Base-by-base conservation (phyloP, 2,888 invertebrate species). In the Ischnura elegans region DNA sequence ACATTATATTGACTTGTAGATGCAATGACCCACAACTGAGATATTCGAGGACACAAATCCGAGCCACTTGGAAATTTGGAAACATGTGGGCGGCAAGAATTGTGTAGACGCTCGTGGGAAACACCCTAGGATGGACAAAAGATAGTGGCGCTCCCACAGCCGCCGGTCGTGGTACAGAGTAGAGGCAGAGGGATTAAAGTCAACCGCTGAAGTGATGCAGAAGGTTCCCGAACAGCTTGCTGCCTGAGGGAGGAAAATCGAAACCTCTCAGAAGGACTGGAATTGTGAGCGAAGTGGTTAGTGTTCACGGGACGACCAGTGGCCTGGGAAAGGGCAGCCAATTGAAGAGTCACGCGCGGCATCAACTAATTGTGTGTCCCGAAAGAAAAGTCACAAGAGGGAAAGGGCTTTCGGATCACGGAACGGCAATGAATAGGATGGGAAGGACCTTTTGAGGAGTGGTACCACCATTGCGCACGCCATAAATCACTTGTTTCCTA, bases 291-390 rank as follows among this genome's bases (percentile, higher is more conserved):
- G 13, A 47, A 5, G 5, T 47, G 2, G n/a, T n/a, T 2, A 51
- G 19, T 19, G 51, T 1, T 51, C 51, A 1, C 51, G n/a, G 4
- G 61, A n/a, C 61, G 61, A n/a, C n/a, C n/a, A n/a, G 3, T n/a
- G 61, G n/a, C n/a, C n/a, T 13, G 61, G 21, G 61, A 19, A n/a
- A 61, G n/a, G 61, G 61, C 3, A 61, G 16, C 10, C 76, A 13
- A 36, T 76, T 76, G 76, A 76, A n/a, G 29, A 36, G 76, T 76
- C 76, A 76, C 76, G 76, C 76, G 76, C 76, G 36, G 76, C 76
- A 29, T 36, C n/a, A 76, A 76, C 5, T 8, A 10, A 36, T 76
- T 76, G 29, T 76, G 29, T 36, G 3, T 76, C 76, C 76, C 76
- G 76, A 76, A 76, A 25, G 10, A 1, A 10, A 61, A 76, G 13